phyloP scores from a whole-genome alignment of 1,140 invertebrate species.

The Heliconius hermathena region DNA sequence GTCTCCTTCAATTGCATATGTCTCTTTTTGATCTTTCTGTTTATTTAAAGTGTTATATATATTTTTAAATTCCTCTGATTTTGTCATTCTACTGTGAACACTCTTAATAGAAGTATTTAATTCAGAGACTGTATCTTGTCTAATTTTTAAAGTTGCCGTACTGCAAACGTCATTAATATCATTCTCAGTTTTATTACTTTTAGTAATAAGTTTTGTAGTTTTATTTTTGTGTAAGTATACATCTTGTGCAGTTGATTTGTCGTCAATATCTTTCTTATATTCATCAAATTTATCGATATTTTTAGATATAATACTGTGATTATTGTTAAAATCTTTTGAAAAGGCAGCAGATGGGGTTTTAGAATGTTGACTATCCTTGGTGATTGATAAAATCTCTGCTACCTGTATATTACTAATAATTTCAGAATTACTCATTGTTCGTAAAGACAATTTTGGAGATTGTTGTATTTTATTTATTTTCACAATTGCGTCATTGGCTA shows the following conservation, averaged over 20 bases:
- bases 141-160: neutral
- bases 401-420: neutral
- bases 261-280: neutral
- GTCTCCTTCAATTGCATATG: neutral
- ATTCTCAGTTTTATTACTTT: neutral
- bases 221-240: neutral
- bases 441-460: neutral
- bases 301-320: neutral
- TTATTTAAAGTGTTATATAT: neutral
- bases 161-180: neutral
- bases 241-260: neutral
- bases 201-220: neutral
- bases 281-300: neutral
- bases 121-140: neutral
- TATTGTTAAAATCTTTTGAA: neutral
- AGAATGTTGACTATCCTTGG: neutral
- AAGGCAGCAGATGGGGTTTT: neutral
- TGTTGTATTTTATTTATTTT: neutral
- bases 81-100: neutral
- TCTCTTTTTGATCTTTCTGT: neutral
- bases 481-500: neutral
- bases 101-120: neutral
- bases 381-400: neutral
- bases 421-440: neutral
- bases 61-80: neutral